Conservation (phyloP, 2,797 vertebrate species). For the Vireo griseus region DNA sequence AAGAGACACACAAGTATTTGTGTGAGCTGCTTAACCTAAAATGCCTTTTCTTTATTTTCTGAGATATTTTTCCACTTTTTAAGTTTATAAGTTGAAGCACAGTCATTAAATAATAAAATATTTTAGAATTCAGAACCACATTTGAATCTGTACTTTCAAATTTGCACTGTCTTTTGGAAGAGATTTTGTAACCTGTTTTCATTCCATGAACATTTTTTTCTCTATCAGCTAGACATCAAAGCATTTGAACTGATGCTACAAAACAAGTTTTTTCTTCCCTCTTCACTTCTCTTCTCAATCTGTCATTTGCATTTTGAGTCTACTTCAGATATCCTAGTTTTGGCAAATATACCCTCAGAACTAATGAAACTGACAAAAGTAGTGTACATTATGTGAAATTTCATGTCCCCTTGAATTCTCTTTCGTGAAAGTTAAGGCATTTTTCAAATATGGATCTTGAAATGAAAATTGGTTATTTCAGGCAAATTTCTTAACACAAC, state of each 20-base stretch:
- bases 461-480: not conserved
- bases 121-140: not conserved
- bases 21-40: not conserved
- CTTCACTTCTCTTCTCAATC: not conserved
- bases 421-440: not conserved
- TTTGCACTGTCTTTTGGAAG: not conserved
- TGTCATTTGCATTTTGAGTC: slow-evolving; percentile 27
- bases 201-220: not conserved
- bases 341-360: slow-evolving; percentile 42
- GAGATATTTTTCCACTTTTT: not conserved
- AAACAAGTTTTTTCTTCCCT: not conserved
- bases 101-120: not conserved
- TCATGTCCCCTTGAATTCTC: not conserved
- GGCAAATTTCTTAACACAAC: not conserved
- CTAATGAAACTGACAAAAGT: slow-evolving; percentile 14
- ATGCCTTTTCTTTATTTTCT: not conserved
- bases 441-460: not conserved
- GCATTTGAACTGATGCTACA: not conserved
- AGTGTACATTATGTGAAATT: not conserved
- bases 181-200: not conserved
- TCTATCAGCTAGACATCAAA: not conserved
- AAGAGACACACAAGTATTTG: not conserved
- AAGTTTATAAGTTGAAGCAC: not conserved
- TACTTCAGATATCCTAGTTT: slow-evolving; percentile 30
- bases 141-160: not conserved